These are phyloP conservation scores for Choristoneura fumiferana DNA, from an alignment of 1,140 invertebrate genomes.

Conservation along the genomic window DNA sequence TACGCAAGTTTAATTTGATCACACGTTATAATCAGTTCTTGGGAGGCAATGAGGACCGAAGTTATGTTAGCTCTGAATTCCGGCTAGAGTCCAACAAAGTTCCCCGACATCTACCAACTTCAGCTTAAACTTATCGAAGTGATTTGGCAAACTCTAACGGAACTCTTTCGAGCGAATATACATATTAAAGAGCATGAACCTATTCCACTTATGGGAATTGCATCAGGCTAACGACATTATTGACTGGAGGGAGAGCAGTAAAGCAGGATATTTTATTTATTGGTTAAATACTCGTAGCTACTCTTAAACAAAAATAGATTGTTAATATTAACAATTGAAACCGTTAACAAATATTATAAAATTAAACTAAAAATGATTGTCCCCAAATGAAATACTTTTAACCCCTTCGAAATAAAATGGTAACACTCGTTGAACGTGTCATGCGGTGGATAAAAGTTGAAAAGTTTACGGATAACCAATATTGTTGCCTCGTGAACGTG, in stretches of 20 bases:
- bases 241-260: too few species aligned
- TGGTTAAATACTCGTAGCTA: too few species aligned
- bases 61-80: constrained; percentile 47
- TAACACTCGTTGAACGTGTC: too few species aligned
- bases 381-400: too few species aligned
- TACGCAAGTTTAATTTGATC: constrained; percentile 13
- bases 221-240: too few species aligned
- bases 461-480: not conserved
- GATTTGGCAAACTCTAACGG: constrained; percentile 61
- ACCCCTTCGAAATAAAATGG: too few species aligned
- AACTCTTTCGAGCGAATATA: constrained; percentile 49
- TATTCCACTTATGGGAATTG: too few species aligned
- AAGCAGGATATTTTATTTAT: too few species aligned
- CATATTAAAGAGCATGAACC: constrained; percentile 22
- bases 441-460: not conserved
- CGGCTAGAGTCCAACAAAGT: constrained; percentile 61
- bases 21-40: constrained; percentile 13
- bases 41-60: constrained; percentile 46
- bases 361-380: too few species aligned
- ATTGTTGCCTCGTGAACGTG: not conserved
- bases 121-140: constrained; percentile 57
- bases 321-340: too few species aligned
- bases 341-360: too few species aligned
- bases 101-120: constrained; percentile 50
- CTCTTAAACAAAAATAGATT: too few species aligned